Percentiles rank a stretch among this genome's conserved stretches.
Conservation (phyloP, 2,797 vertebrate species). For the Sarcophilus harrisii region DNA sequence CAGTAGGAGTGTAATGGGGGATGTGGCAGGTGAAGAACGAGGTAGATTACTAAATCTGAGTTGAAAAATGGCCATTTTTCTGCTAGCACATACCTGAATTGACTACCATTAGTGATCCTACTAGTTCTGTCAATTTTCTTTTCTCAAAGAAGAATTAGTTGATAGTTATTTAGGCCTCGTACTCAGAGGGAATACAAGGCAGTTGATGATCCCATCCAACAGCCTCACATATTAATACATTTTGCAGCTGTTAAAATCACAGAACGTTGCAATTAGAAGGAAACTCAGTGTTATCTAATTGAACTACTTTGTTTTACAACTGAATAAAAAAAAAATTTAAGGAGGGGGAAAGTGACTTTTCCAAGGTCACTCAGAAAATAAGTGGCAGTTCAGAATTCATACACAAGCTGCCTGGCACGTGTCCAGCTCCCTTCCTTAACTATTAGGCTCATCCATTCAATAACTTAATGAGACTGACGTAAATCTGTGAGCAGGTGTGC, state of each 20-base stretch:
- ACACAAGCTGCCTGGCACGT: not conserved
- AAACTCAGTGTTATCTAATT: not conserved
- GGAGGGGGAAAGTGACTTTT: not conserved
- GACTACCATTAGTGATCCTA: not conserved
- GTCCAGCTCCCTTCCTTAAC: slow-evolving; percentile 8
- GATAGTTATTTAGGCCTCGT: not conserved
- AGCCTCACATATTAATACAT: not conserved
- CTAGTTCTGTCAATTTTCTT: not conserved
- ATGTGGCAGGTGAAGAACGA: not conserved
- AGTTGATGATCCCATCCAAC: not conserved
- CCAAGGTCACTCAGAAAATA: not conserved
- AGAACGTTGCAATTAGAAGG: not conserved
- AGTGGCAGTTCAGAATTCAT: too few species aligned
- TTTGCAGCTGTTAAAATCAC: not conserved
- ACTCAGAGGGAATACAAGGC: not conserved
- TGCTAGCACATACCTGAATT: not conserved
- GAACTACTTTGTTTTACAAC: not conserved
- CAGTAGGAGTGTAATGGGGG: not conserved
- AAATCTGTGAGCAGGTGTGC: slow-evolving; percentile 62
- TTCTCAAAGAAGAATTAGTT: not conserved
- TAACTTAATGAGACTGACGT: slow-evolving; percentile 43
- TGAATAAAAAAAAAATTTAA: not conserved
- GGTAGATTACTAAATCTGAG: not conserved
- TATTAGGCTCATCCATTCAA: slow-evolving; percentile 45
- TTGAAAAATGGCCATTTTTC: not conserved